phyloP scores from a whole-genome alignment of 2,888 invertebrate genomes.

The Galeopsomyia nigrocyanea region DNA sequence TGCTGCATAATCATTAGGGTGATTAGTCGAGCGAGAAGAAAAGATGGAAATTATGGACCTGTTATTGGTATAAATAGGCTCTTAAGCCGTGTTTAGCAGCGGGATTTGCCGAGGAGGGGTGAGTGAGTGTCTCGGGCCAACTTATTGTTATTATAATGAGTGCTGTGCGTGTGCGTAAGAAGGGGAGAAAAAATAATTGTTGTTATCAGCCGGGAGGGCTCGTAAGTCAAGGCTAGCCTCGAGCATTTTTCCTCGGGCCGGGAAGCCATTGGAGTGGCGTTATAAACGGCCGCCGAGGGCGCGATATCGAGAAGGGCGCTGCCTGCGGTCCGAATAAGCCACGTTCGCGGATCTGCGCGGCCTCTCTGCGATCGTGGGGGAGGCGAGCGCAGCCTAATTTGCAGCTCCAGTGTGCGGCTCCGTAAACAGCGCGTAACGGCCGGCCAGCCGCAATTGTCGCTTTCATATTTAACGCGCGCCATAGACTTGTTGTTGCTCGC shows the following conservation, averaged over 20 bases:
- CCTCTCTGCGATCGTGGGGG: no score
- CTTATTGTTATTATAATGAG: slow-evolving; percentile 22
- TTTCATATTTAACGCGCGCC: no score
- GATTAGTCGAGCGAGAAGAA: slow-evolving; percentile 1
- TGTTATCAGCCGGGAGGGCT: background rate
- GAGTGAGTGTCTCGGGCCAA: background rate
- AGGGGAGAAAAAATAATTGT: slow-evolving; percentile 3
- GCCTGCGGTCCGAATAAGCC: no score
- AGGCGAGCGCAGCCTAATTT: no score
- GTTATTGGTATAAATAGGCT: slow-evolving; percentile 3
- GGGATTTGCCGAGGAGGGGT: background rate
- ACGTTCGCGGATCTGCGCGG: no score
- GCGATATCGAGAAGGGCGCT: no score
- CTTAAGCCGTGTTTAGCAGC: background rate
- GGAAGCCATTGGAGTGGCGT: slow-evolving; percentile 4
- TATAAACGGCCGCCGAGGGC: slow-evolving; percentile 24
- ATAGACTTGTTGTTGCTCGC: slow-evolving; percentile 49
- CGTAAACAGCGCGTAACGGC: no score
- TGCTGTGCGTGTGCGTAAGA: background rate
- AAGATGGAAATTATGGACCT: background rate
- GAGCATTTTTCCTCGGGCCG: background rate
- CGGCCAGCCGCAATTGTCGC: no score
- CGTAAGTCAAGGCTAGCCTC: background rate
- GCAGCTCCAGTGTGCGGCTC: no score
- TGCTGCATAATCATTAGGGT: slow-evolving; percentile 3